Evolutionary conservation across 2,797 vertebrate genomes (phyloP), one percentile per base, ranked within the genome.

Genomic region (Pangasius mekongensis): DNA sequence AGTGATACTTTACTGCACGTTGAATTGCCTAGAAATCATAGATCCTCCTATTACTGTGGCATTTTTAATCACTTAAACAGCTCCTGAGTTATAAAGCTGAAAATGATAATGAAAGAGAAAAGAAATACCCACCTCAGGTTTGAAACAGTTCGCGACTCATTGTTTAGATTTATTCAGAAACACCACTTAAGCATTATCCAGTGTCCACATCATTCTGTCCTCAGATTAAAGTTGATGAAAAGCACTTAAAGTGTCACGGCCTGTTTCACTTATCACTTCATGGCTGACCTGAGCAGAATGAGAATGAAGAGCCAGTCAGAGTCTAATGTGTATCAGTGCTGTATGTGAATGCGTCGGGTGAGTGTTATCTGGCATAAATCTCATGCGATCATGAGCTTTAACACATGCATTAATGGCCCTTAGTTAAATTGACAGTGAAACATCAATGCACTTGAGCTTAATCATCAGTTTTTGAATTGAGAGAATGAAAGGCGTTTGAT

Each of bases 191-290:
- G 30, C 33, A 0, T 73, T 62, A n/a, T 76, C 54, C 60, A 30
- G 66, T 5, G 64, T 87, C 64, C 77, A 22, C 77, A 67, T 33
- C 86, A 33, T 87, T 60, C 86, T 20, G 92, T 94, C 95, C 94
- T 85, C 87, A 92, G 90, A 36, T 87, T 81, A 54, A 85, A 87
- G 86, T 43, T 60, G 66, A 82, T 71, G 60, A 87, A 71, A 87
- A 83, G 54, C 80, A 83, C 78, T 56, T 73, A 54, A 87, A 36
- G 54, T 82, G 39, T 87, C 86, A 22, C n/a, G 67, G 67, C 56
- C 67, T 49, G 86, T 58, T 83, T 74, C 39, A 36, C 33, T 58
- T 43, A 56, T 73, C 67, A 64, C 80, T 83, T 87, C 80, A 83
- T 43, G 22, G 36, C 36, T 76, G 86, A 83, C 80, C 80, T 33